Evolutionary conservation across 2,113 vertebrate genomes (phyloP), one percentile per base, ranked within the genome.

Genomic region (Vanacampus margaritifer): DNA sequence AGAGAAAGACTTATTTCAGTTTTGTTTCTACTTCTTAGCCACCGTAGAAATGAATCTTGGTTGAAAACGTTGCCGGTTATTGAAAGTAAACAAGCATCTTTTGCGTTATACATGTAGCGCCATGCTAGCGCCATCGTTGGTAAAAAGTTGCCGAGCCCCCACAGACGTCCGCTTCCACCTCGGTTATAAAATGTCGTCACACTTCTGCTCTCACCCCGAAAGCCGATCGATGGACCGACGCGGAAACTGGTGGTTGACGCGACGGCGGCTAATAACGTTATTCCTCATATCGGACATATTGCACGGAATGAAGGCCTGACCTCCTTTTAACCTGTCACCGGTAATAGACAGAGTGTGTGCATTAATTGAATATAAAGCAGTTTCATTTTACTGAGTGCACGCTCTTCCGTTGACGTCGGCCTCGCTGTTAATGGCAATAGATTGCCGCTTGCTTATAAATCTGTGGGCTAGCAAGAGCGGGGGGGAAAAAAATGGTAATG

Each of bases 231-330:
- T 64, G 68, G 79, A 78, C 62, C 74, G 46, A 63, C 76, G 72
- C 75, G 81, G 85, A 85, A 56, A 46, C 17, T 8, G 73, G 68
- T 24, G 71, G 80, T 63, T 87, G 79, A 75, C 32, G 45, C 75
- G 76, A 78, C n/a, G 69, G 74, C 74, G 84, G 84, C 82, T 85
- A 89, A 87, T 87, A 86, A 69, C 80, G 76, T 67, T 84, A 79
- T 86, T 84, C 84, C 72, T 87, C 81, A 84, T 74, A 80, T 75
- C 72, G 73, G 79, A 86, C 83, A 75, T 78, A 6, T 16, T 46
- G 76, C 81, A 77, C 77, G 75, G 84, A 87, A 84, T 82, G 74
- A 74, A 70, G 54, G 48, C 10, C 70, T 83, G 76, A 87, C 87
- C 87, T 89, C 83, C 75, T 71, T 72, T 89, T 71, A 83, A 80